Evolutionary conservation across 2,888 invertebrate genomes (phyloP).

Genomic region (Agonopterix subpropinquella): DNA sequence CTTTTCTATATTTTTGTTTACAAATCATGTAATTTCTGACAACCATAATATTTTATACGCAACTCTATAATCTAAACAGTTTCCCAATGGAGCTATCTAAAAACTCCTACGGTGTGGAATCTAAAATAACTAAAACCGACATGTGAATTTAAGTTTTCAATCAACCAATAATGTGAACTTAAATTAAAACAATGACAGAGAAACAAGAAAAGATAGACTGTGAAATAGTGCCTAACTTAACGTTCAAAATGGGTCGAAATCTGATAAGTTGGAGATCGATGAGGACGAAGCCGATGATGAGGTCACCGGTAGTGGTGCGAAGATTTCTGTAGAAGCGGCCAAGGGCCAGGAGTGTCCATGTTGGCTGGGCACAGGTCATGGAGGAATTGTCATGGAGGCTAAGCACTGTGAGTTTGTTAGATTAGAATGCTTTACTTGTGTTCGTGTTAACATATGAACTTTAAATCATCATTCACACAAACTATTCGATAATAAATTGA

Average conservation of each 20-base stretch:
- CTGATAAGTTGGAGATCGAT: slow-evolving; percentile 2
- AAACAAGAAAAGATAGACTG: background rate
- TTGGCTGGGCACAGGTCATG: slow-evolving; percentile 55
- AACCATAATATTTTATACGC: too few species aligned
- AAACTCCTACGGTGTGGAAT: too few species aligned
- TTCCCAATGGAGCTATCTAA: too few species aligned
- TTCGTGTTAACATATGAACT: too few species aligned
- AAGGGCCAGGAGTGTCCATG: slow-evolving; percentile 33
- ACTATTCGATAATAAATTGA: too few species aligned
- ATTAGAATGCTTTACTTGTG: background rate
- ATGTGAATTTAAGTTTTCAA: background rate
- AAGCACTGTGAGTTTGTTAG: slow-evolving; percentile 36
- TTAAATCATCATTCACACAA: too few species aligned
- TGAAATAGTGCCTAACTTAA: background rate
- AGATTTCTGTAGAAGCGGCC: slow-evolving; percentile 5
- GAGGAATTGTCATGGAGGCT: slow-evolving; percentile 54
- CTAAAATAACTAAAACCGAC: too few species aligned
- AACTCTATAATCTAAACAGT: too few species aligned
- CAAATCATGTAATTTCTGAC: too few species aligned
- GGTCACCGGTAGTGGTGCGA: background rate
- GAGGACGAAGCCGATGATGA: background rate
- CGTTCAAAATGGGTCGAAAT: slow-evolving; percentile 6
- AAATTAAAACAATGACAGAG: background rate
- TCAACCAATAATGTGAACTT: background rate
- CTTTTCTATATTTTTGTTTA: too few species aligned